phyloP scores from a whole-genome alignment of 2,888 invertebrate genomes.

The Ypsolopha sequella region DNA sequence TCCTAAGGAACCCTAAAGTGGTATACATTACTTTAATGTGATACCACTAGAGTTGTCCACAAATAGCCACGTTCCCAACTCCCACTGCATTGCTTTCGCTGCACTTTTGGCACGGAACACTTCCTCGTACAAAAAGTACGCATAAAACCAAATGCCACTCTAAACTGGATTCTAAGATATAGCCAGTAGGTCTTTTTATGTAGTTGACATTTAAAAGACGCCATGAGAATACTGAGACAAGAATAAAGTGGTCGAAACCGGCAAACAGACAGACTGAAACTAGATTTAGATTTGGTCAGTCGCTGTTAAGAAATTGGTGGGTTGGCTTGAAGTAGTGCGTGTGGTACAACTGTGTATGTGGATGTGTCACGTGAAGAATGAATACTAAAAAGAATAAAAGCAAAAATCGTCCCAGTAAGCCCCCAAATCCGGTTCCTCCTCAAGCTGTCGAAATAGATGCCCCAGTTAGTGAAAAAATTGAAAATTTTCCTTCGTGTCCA shows the following conservation, averaged over 20 bases:
- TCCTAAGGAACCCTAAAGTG: no score
- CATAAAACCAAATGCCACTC: not conserved
- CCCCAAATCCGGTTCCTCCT: slow-evolving; percentile 21
- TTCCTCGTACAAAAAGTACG: slow-evolving; percentile 22
- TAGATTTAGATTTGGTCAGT: slow-evolving; percentile 47
- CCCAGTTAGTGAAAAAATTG: slow-evolving; percentile 7
- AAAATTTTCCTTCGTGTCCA: not conserved
- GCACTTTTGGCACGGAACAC: slow-evolving; percentile 32
- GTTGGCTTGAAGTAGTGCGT: not conserved
- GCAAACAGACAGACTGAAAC: slow-evolving; percentile 35
- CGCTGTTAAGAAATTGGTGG: slow-evolving; percentile 17
- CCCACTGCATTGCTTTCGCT: slow-evolving; percentile 11
- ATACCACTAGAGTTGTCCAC: no score
- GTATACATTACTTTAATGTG: no score
- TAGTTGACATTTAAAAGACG: slow-evolving; percentile 24
- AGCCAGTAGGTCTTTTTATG: no score
- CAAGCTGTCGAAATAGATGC: slow-evolving; percentile 14
- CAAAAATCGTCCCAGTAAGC: slow-evolving; percentile 39
- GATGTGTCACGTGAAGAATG: slow-evolving; percentile 22
- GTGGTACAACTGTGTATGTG: not conserved
- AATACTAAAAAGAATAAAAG: slow-evolving; percentile 49
- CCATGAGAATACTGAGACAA: slow-evolving; percentile 36
- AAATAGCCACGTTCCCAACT: slow-evolving; percentile 10
- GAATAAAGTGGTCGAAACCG: slow-evolving; percentile 47
- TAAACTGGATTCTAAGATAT: no score